Conservation (phyloP, 2,797 vertebrate genomes). For the Clarias pachynema region DNA sequence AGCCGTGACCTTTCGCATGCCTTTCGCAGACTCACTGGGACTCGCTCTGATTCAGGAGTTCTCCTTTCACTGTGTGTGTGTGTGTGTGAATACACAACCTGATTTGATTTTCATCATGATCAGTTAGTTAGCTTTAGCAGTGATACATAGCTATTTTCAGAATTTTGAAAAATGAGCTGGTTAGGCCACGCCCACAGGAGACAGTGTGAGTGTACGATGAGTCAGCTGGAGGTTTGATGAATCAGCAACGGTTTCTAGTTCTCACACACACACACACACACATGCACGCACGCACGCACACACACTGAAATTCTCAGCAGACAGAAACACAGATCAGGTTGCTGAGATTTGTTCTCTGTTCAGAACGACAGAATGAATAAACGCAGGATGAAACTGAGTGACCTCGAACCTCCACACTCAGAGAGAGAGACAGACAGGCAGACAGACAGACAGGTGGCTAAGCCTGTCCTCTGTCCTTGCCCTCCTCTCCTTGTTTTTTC, state of each 20-base stretch:
- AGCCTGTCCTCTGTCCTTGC: constrained; percentile 70
- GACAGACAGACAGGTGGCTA: constrained; percentile 76
- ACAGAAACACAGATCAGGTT: neutral
- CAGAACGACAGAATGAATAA: neutral
- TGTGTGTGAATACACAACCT: neutral
- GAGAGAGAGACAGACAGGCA: constrained; percentile 51
- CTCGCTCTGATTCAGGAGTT: neutral
- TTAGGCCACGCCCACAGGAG: neutral
- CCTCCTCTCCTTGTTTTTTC: constrained; percentile 70
- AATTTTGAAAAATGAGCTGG: neutral
- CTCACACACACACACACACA: constrained; percentile 15
- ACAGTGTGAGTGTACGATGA: neutral
- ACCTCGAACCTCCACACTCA: constrained; percentile 5
- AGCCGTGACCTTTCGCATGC: neutral
- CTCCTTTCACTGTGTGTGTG: neutral
- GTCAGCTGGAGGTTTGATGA: neutral
- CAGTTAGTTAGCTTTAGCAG: neutral
- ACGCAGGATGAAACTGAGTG: neutral
- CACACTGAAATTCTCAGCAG: neutral
- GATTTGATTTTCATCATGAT: neutral
- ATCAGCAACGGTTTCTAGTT: neutral
- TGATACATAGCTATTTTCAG: neutral
- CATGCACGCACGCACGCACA: constrained; percentile 10
- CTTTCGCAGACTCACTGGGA: neutral
- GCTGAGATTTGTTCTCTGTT: constrained; percentile 1